phyloP scores from a whole-genome alignment of 2,797 vertebrate species.

The Forpus xanthops region DNA sequence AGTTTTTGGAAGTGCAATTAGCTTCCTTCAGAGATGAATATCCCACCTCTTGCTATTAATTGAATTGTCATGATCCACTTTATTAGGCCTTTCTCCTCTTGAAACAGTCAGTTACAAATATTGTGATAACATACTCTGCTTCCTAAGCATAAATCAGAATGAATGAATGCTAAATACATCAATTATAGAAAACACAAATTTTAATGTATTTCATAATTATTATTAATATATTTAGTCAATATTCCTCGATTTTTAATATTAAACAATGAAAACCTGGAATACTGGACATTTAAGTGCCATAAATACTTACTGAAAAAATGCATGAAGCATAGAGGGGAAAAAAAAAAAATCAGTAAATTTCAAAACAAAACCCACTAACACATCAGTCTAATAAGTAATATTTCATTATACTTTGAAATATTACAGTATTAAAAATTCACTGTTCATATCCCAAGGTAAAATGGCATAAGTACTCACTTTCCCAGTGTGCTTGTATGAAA shows the following conservation, averaged over 20 bases:
- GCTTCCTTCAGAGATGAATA: neutral
- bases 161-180: neutral
- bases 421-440: neutral
- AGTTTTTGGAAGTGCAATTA: neutral
- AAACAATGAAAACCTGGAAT: neutral
- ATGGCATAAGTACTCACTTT: neutral
- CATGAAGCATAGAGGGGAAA: neutral
- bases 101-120: neutral
- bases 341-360: neutral
- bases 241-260: neutral
- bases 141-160: neutral
- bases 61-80: neutral
- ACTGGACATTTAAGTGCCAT: neutral
- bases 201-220: neutral
- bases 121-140: neutral
- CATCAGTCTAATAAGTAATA: neutral
- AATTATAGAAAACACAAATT: neutral
- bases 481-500: neutral
- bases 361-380: neutral
- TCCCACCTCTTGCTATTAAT: neutral
- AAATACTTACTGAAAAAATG: neutral
- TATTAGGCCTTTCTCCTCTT: neutral
- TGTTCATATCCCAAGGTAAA: neutral
- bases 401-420: neutral
- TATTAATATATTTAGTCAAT: neutral